phyloP scores from a whole-genome alignment of 2,888 invertebrate species.

The Halictus quadricinctus region DNA sequence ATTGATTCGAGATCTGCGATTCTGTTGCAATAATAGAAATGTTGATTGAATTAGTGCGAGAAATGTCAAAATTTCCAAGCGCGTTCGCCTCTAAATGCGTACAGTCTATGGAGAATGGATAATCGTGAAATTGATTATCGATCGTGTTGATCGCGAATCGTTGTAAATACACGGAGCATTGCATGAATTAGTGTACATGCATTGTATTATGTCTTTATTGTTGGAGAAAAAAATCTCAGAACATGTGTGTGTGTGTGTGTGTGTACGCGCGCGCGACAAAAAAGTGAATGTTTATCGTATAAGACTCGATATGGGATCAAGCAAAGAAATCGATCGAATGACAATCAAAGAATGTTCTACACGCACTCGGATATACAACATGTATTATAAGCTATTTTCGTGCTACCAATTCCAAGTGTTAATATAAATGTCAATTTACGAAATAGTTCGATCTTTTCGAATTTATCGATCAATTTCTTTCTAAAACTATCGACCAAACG shows the following conservation, averaged over 20 bases:
- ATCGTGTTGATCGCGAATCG: neutral
- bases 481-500: constrained; percentile 1
- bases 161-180: neutral
- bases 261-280: neutral
- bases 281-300: constrained; percentile 4
- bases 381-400: constrained; percentile 11
- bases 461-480: constrained; percentile 2
- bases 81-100: neutral
- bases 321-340: constrained; percentile 38
- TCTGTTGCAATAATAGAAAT: neutral
- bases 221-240: neutral
- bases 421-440: neutral
- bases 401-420: neutral
- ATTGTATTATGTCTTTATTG: neutral
- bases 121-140: neutral
- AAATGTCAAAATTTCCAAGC: neutral
- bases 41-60: neutral
- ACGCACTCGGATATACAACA: constrained; percentile 25
- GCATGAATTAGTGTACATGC: neutral
- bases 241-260: neutral
- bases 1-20: too few species aligned
- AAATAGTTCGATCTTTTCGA: neutral
- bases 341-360: constrained; percentile 57
- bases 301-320: constrained; percentile 55
- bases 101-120: neutral